Conservation (phyloP, 1,140 invertebrate species). For the Drosophila gunungcola region DNA sequence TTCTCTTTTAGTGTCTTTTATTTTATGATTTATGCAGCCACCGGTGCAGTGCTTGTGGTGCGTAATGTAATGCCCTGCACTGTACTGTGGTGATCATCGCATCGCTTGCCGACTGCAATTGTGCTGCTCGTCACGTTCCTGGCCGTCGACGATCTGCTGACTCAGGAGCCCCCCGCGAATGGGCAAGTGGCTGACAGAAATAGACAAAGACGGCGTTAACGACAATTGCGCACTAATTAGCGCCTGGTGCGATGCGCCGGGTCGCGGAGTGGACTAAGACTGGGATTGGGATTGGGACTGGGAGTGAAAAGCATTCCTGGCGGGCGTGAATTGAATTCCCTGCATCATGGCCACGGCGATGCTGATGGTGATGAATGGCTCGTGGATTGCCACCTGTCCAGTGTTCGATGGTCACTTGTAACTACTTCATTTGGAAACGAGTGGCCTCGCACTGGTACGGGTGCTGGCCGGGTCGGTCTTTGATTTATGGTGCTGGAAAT, state of each 20-base stretch:
- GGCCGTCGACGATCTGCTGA: constrained; percentile 23
- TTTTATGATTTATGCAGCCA: constrained; percentile 73
- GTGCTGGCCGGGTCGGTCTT: constrained; percentile 16
- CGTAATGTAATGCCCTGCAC: background rate
- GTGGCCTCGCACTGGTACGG: constrained; percentile 9
- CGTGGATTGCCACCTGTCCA: constrained; percentile 8
- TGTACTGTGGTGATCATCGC: constrained; percentile 12
- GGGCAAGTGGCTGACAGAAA: constrained; percentile 15
- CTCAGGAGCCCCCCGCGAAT: constrained; percentile 3
- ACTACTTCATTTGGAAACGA: constrained; percentile 44
- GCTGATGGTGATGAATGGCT: constrained; percentile 24
- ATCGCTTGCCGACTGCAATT: constrained; percentile 16
- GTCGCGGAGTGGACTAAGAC: background rate
- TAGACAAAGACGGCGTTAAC: constrained; percentile 36
- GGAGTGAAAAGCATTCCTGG: constrained; percentile 36
- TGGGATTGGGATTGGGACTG: background rate
- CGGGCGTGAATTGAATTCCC: constrained; percentile 53
- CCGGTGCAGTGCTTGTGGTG: background rate
- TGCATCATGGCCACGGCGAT: constrained; percentile 16
- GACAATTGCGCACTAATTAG: constrained; percentile 54
- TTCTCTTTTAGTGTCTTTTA: constrained; percentile 78
- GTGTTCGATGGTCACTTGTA: constrained; percentile 19
- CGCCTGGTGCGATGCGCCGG: constrained; percentile 13
- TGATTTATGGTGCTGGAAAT: constrained; percentile 45
- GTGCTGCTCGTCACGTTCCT: constrained; percentile 39